These are phyloP conservation scores for Scomber japonicus DNA, from an alignment of 2,113 vertebrate genomes.

Conservation along the genomic window DNA sequence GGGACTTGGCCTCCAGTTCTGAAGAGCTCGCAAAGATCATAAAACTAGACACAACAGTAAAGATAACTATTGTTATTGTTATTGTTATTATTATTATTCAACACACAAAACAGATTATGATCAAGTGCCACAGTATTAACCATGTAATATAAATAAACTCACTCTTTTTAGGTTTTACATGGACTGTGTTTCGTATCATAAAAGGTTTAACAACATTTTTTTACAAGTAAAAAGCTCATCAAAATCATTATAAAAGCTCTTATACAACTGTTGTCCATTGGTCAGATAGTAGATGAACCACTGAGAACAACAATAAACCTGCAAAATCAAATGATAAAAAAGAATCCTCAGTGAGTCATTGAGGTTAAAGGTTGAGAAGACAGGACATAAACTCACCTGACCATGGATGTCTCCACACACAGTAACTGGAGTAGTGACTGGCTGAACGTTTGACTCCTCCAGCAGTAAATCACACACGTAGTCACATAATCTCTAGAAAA, in stretches of 20 bases:
- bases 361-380: not conserved
- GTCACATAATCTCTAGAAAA: slow-evolving; percentile 92
- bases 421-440: slow-evolving; percentile 96
- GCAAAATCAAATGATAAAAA: not conserved
- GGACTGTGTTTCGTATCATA: not conserved
- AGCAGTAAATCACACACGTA: slow-evolving; percentile 97
- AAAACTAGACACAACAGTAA: slow-evolving; percentile 83
- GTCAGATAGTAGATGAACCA: too few species aligned
- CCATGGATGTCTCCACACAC: slow-evolving; percentile 98
- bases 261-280: too few species aligned
- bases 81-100: not conserved
- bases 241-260: too few species aligned
- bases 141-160: not conserved
- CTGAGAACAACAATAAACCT: too few species aligned
- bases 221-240: too few species aligned
- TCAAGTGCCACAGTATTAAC: not conserved
- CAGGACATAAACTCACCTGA: slow-evolving; percentile 85
- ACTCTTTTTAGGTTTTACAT: not conserved
- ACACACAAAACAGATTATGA: not conserved
- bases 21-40: slow-evolving; percentile 97
- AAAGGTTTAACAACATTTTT: too few species aligned
- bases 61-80: not conserved
- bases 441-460: slow-evolving; percentile 98
- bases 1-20: slow-evolving; percentile 97
- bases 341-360: too few species aligned